phyloP scores from a whole-genome alignment of 2,113 vertebrate species.

The Alethe castanea region DNA sequence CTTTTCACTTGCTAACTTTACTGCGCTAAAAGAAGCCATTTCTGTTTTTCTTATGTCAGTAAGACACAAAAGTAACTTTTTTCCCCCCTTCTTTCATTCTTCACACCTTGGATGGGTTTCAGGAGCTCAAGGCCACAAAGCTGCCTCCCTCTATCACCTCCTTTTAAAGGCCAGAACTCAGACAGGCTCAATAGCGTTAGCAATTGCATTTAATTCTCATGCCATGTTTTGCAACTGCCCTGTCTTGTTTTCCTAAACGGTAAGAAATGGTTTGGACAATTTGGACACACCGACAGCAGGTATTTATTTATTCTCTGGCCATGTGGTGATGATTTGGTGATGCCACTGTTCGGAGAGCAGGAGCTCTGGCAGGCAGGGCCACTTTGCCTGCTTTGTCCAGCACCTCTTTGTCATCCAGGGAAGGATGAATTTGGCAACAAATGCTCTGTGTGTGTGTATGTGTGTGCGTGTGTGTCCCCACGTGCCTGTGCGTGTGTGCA shows the following conservation, averaged over 20 bases:
- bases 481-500: background rate
- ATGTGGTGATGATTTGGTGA: slow-evolving; percentile 36
- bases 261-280: background rate
- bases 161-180: background rate
- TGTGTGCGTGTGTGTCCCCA: background rate
- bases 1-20: slow-evolving; percentile 63
- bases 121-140: background rate
- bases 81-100: background rate
- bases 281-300: background rate
- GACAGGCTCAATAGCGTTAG: background rate
- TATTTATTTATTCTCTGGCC: slow-evolving; percentile 2
- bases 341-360: slow-evolving; percentile 50
- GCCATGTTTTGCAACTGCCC: background rate
- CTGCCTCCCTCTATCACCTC: background rate
- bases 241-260: background rate
- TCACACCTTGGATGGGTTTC: background rate
- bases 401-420: slow-evolving; percentile 71
- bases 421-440: slow-evolving; percentile 76
- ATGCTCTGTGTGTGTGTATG: slow-evolving; percentile 9
- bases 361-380: slow-evolving; percentile 51
- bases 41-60: background rate
- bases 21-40: background rate
- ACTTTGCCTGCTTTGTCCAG: slow-evolving; percentile 52
- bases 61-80: background rate
- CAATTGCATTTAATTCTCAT: background rate